A percentile compares a stretch with the other conserved stretches of the same genome.
Conservation (phyloP, 2,888 invertebrate genomes). For the Heteromyza rotundicornis region DNA sequence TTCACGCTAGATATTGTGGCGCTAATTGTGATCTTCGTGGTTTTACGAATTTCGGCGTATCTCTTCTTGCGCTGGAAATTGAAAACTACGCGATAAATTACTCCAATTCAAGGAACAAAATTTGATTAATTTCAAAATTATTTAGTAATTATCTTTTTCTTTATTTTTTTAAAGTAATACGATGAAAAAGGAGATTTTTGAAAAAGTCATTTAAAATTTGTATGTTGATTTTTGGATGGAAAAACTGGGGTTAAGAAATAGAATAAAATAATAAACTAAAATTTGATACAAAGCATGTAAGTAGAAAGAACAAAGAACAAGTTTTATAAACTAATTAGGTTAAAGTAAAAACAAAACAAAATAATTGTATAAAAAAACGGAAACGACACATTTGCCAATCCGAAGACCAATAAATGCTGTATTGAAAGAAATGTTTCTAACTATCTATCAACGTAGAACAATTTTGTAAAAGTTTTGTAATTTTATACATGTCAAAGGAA, state of each 20-base stretch:
- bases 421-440: too few relatives aligned
- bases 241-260: background rate
- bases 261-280: too few relatives aligned
- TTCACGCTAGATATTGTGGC: conserved; percentile 82
- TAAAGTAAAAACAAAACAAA: background rate
- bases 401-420: too few relatives aligned
- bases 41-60: conserved; percentile 81
- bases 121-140: background rate
- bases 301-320: background rate
- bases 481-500: too few relatives aligned
- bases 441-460: too few relatives aligned
- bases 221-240: conserved; percentile 1
- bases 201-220: background rate
- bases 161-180: background rate
- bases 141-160: background rate
- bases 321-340: conserved; percentile 5
- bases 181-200: background rate
- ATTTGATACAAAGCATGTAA: too few relatives aligned
- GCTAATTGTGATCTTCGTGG: conserved; percentile 77
- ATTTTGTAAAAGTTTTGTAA: too few relatives aligned
- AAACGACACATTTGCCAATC: background rate
- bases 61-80: conserved; percentile 88
- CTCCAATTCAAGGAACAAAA: conserved; percentile 4
- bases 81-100: conserved; percentile 74
- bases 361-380: background rate